Evolutionary conservation across 2,888 invertebrate genomes (phyloP).

Genomic region (Machimus rusticus): DNA sequence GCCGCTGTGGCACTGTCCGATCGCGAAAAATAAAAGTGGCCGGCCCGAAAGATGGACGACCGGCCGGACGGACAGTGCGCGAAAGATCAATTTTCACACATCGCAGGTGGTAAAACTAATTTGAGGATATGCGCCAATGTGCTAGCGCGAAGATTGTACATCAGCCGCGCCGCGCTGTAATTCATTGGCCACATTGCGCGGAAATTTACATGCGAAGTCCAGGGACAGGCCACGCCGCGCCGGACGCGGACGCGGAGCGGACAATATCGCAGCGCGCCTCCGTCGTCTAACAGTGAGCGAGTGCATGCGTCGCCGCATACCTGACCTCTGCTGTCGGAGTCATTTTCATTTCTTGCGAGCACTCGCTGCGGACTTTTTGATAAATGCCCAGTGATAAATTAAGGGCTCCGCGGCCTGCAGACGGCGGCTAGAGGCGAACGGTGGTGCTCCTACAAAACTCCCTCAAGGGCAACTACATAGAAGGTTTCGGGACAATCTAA

Average conservation of each 20-base stretch:
- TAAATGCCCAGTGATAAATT: slow-evolving; percentile 3
- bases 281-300: not conserved
- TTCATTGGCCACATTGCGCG: slow-evolving; percentile 1
- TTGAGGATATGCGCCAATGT: slow-evolving; percentile 21
- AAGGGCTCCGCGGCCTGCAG: not conserved
- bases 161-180: not conserved
- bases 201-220: not conserved
- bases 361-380: not conserved
- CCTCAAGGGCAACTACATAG: not conserved
- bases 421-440: not conserved
- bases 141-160: slow-evolving; percentile 17
- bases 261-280: not conserved
- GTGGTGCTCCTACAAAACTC: not conserved
- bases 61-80: not conserved
- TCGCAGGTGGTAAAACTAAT: slow-evolving; percentile 31
- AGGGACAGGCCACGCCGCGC: not conserved
- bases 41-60: not conserved
- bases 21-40: not conserved
- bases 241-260: not conserved
- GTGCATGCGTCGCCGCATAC: not conserved
- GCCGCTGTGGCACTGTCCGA: not conserved
- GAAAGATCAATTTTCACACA: slow-evolving; percentile 26
- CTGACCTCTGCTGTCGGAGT: slow-evolving; percentile 15
- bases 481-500: not conserved
- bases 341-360: not conserved